Base-by-base conservation (phyloP, 2,113 vertebrate genomes). In the Acrocephalus kingi region DNA sequence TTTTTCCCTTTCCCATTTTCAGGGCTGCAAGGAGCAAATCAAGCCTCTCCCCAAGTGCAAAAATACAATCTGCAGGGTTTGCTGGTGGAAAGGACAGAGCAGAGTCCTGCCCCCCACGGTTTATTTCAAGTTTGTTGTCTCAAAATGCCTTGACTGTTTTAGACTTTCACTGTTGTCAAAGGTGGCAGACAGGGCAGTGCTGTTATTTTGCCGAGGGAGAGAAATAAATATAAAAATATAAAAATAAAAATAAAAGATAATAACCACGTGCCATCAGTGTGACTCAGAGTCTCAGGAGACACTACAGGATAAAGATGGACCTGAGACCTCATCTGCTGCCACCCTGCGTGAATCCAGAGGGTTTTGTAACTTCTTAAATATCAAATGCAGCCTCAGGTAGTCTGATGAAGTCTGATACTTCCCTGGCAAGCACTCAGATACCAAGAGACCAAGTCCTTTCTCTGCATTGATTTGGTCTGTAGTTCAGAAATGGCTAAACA, bases 121-220 rank as follows among this genome's bases (percentile, higher is more conserved):
- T 89, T 74, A 67, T 84, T 90, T 94, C 67, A 35, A 28, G 69
- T 84, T 93, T 82, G 84, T 89, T 80, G 33, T 74, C 84, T 85
- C 78, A 56, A 83, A 96, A 69, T 85, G 87, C 63, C 74, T 62
- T 35, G 46, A 84, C 89, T 90, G 78, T 22, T 96, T 91, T 52
- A 61, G 80, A 46, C 45, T 90, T 79, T 39, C 6, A 0, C 63
- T 85, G 78, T 22, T 93, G 84, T 89, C 45, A 74, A 73, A 95
- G 93, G 96, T 94, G 95, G 78, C 78, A 96, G 90, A 93, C 89
- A 74, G 83, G 79, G 31, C 79, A 86, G 83, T 51, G 76, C 33
- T 90, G 72, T 86, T 89, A 54, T 67, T 93, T 21, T 92, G 89
- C 75, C 7, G 1, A 79, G 54, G 61, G 68, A 93, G 74, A 91